Evolutionary conservation across 1,140 invertebrate genomes (phyloP), one percentile per base, ranked within the genome.

Genomic region (Hyles euphorbiae): DNA sequence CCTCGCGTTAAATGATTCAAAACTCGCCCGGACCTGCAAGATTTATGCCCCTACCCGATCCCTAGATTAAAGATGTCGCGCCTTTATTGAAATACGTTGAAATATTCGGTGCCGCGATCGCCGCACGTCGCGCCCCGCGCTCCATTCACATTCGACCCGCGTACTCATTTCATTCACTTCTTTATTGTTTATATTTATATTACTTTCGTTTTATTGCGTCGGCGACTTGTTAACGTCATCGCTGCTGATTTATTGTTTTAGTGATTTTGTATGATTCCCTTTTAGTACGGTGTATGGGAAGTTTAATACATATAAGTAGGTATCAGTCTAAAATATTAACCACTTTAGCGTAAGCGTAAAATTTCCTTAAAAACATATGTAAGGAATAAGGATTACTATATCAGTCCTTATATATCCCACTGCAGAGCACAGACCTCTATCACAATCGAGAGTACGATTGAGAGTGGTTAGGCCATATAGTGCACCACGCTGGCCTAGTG

Each of bases 31-130:
- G 78, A 85, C 83, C 81, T 88, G 85, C 85, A 88, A 88, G 85
- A 88, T 88, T 88, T 88, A 88, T 87, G 77, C 82, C 78, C 75
- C 70, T 81, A 76, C 82, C 78, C 82, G 82, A 79, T 83, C 79
- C 85, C 80, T 85, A 84, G 84, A 86, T 88, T 88, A 88, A 88
- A 83, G 81, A 86, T 83, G 85, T 88, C 84, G 81, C 83, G 76
- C 76, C 74, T 83, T 81, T 86, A 86, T 88, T 86, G 80, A 82
- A 84, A 82, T 82, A 82, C 82, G 74, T 72, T 83, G 67, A 79
- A 81, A 79, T 81, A 78, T 81, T 70, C 67, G 67, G 33, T 53
- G 46, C 46, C 5, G 2, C 46, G 34, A 34, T 57, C 8, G 34
- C 33, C 58, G 64, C 51, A 66, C 66, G 56, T 61, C 55, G 67